Conservation (phyloP, 2,888 invertebrate genomes). For the Drosophila suboccidentalis region DNA sequence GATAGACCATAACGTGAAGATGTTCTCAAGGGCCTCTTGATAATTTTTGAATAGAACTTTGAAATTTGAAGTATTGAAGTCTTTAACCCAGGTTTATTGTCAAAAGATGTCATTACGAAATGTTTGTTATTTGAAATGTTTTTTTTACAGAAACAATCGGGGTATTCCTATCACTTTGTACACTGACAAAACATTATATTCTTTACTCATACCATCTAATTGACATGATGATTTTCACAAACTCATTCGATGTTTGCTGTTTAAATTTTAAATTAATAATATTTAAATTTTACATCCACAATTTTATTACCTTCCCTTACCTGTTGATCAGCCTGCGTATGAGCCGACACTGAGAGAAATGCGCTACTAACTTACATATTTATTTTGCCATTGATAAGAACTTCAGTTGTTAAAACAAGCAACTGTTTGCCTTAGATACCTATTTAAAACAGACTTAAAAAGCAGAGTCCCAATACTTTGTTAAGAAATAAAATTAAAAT, state of each 20-base stretch:
- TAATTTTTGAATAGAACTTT: slow-evolving; percentile 21
- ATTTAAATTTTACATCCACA: neutral
- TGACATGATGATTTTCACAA: neutral
- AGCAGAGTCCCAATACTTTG: neutral
- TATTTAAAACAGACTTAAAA: neutral
- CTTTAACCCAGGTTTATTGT: neutral
- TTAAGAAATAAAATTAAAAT: neutral
- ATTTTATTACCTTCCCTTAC: neutral
- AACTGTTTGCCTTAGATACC: neutral
- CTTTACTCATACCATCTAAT: neutral
- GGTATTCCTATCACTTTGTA: slow-evolving; percentile 1
- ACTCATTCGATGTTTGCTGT: neutral
- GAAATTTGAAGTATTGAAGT: slow-evolving; percentile 16
- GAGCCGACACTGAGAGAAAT: slow-evolving; percentile 7
- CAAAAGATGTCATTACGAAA: neutral
- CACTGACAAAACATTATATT: neutral
- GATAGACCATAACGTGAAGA: neutral
- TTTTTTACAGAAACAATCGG: neutral
- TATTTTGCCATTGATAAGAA: slow-evolving; percentile 6
- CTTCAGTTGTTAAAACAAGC: slow-evolving; percentile 5
- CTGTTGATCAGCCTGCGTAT: neutral
- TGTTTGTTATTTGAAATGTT: neutral
- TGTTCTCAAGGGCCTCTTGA: slow-evolving; percentile 9
- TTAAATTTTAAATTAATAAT: neutral
- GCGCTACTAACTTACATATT: neutral